Conservation (phyloP, 2,797 vertebrate species). For the Cyclura pinguis region DNA sequence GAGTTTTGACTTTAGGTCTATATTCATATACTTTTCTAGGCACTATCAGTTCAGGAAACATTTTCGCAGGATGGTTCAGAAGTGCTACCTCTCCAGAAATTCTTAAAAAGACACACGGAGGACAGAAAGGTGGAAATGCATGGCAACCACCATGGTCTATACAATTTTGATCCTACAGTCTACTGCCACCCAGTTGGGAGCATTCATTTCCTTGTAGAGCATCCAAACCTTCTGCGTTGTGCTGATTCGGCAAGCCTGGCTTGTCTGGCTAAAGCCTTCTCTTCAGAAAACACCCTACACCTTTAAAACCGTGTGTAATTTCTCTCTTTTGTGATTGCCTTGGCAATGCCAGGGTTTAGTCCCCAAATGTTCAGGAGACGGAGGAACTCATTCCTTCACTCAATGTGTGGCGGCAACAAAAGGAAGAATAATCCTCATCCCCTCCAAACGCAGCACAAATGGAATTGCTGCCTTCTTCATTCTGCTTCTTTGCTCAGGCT, state of each 20-base stretch:
- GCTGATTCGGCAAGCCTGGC: neutral
- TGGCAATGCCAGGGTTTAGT: slow-evolving; percentile 16
- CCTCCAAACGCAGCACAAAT: slow-evolving; percentile 62
- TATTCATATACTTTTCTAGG: neutral
- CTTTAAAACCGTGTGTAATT: neutral
- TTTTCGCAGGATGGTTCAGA: slow-evolving; percentile 46
- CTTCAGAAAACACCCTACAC: neutral
- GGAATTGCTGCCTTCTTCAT: slow-evolving; percentile 58
- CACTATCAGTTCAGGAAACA: neutral
- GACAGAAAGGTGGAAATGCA: slow-evolving; percentile 11
- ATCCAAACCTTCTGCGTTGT: neutral
- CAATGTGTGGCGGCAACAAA: slow-evolving; percentile 21
- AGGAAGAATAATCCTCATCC: slow-evolving; percentile 56
- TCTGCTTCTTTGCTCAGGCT: slow-evolving; percentile 65
- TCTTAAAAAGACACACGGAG: slow-evolving; percentile 41
- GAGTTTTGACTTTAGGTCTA: neutral
- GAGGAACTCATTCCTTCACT: slow-evolving; percentile 39
- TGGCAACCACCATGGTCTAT: neutral
- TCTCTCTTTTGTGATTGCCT: slow-evolving; percentile 16
- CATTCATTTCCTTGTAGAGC: neutral
- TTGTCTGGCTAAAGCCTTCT: neutral
- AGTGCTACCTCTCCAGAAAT: slow-evolving; percentile 49
- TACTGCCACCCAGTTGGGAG: slow-evolving; percentile 17
- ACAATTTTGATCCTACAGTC: neutral
- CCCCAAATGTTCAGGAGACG: slow-evolving; percentile 4